Evolutionary conservation across 2,888 invertebrate species (phyloP).

Genomic region (Drosophila fulvimacula): DNA sequence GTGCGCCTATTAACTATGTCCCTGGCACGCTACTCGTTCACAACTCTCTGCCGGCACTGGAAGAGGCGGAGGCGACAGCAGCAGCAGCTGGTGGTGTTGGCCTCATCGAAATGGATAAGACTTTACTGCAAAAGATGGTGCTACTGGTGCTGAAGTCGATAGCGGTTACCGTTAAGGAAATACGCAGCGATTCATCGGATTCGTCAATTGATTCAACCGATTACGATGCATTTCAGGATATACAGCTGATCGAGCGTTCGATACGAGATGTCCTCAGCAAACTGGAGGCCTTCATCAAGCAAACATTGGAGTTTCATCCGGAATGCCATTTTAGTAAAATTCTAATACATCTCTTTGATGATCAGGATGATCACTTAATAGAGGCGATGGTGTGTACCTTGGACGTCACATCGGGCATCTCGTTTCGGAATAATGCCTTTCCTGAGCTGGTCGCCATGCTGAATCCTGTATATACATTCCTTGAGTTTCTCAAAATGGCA

Average conservation of each 20-base stretch:
- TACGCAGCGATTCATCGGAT: constrained; percentile 93
- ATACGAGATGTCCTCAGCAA: constrained; percentile 93
- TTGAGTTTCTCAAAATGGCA: constrained; percentile 93
- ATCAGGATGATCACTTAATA: constrained; percentile 95
- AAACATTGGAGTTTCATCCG: constrained; percentile 93
- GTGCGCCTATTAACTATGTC: constrained; percentile 74
- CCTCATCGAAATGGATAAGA: constrained; percentile 87
- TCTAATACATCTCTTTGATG: constrained; percentile 94
- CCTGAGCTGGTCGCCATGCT: constrained; percentile 92
- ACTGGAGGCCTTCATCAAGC: constrained; percentile 92
- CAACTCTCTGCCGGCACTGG: constrained; percentile 5
- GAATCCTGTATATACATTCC: constrained; percentile 94
- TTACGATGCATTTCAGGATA: constrained; percentile 94
- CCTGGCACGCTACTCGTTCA: constrained; percentile 48
- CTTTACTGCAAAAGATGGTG: constrained; percentile 93
- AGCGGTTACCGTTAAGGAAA: constrained; percentile 95
- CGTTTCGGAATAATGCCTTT: constrained; percentile 92
- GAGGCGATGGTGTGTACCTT: constrained; percentile 96
- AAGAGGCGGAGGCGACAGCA: constrained; percentile 16
- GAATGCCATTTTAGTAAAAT: constrained; percentile 95
- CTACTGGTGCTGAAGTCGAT: constrained; percentile 94
- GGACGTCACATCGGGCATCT: constrained; percentile 94
- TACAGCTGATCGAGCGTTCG: constrained; percentile 94
- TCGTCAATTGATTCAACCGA: constrained; percentile 93
- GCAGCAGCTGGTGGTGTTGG: constrained; percentile 39